Evolutionary conservation across 2,888 invertebrate genomes (phyloP), one percentile per base, ranked within the genome.

Genomic region (Brachyopa scutellaris): DNA sequence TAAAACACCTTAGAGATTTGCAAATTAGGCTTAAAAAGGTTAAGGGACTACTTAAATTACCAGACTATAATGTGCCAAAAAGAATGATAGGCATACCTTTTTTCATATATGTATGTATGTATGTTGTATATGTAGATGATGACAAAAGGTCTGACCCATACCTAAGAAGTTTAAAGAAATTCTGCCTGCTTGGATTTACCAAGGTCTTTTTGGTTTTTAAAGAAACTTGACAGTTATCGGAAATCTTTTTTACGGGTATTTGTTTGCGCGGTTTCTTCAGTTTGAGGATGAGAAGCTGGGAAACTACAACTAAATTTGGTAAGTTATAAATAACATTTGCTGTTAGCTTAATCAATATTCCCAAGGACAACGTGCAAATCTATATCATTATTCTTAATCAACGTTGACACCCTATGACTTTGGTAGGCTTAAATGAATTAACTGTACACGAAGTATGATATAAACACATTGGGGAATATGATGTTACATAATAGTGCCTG

Each of bases 1-100:
- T 51, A 61, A 73, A 59, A 53, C 78, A 79, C 73, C 64, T 66
- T 11, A 15, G 73, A 73, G 40, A 73, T 47, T 73, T 79, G 59
- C 66, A 79, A 79, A 79, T 73, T 59, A 66, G 73, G 31, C 73
- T 57, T 59, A 11, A 61, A 73, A 66, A 47, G 59, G 53, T 66
- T 73, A 45, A 66, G 59, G 23, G 42, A 9, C 29, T 57, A 69
- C 69, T 42, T 57, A 64, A 55, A 36, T 53, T 38, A 19, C 15
- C 11, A 5, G 21, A 42, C 53, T 19, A 8, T 57, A 33, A 45
- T 57, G 23, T 26, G 55, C 29, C 13, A 33, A 29, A 21, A 49
- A 49, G 38, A 69, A 8, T 49, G 57, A 69, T 69, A 21, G 11
- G 36, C 26, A 2, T 15, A 59, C 29, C 57, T 59, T 69, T 38